A percentile compares a stretch with the other conserved stretches of the same genome.
Evolutionary conservation across 2,113 vertebrate species (phyloP).

Genomic region (Vanacampus margaritifer): DNA sequence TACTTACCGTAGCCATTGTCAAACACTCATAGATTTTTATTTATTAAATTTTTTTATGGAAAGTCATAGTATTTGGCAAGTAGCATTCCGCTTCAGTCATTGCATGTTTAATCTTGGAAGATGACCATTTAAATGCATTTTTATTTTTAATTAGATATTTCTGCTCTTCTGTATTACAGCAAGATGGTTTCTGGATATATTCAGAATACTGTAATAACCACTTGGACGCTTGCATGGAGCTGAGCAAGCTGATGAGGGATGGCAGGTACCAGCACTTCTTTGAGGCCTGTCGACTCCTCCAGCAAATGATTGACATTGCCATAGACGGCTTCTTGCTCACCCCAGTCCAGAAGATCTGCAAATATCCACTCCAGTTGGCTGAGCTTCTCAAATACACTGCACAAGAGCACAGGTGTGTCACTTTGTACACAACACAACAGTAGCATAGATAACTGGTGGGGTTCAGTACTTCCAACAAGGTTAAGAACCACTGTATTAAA

Average conservation of each 20-base stretch:
- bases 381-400: constrained; percentile 98
- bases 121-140: neutral
- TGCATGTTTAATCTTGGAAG: constrained; percentile 6
- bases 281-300: constrained; percentile 93
- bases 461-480: too few relatives aligned
- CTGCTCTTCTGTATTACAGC: constrained; percentile 67
- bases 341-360: constrained; percentile 99
- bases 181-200: constrained; percentile 99
- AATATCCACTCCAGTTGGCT: constrained; percentile 95
- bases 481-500: too few relatives aligned
- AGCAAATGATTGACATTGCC: constrained; percentile 99
- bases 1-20: too few relatives aligned
- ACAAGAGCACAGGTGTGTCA: constrained; percentile 91
- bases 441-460: too few relatives aligned
- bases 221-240: constrained; percentile 96
- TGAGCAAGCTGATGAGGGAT: constrained; percentile 96
- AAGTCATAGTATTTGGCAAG: neutral
- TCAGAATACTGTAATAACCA: constrained; percentile 99
- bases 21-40: too few relatives aligned
- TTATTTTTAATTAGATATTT: constrained; percentile 13
- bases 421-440: too few relatives aligned
- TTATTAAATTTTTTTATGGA: neutral
- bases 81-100: neutral
- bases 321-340: constrained; percentile 97
- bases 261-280: constrained; percentile 98